Evolutionary conservation across 1,140 invertebrate species (phyloP).

Genomic region (Tetranychus urticae): DNA sequence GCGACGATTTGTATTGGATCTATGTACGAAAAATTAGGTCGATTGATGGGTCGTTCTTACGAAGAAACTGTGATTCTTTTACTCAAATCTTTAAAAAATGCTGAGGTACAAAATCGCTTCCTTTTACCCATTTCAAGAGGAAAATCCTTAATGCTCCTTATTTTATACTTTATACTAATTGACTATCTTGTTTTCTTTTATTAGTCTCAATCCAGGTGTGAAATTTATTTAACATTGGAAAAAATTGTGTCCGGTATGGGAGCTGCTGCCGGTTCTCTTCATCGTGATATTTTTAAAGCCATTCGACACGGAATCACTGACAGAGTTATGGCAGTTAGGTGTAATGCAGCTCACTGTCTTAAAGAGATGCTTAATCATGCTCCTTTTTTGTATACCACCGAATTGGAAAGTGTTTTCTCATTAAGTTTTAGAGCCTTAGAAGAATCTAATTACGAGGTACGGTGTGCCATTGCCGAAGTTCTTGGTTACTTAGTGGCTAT

Average conservation of each 20-base stretch:
- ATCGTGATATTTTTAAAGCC: constrained; percentile 79
- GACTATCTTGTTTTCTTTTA: neutral
- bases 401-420: constrained; percentile 65
- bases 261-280: constrained; percentile 52
- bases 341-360: constrained; percentile 65
- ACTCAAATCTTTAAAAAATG: constrained; percentile 68
- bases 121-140: neutral
- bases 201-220: constrained; percentile 67
- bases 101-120: constrained; percentile 32
- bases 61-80: constrained; percentile 88
- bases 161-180: neutral
- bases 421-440: constrained; percentile 75
- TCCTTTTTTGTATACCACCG: constrained; percentile 60
- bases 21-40: constrained; percentile 90
- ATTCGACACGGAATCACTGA: constrained; percentile 60
- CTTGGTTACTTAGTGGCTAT: constrained; percentile 52
- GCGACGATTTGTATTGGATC: constrained; percentile 85
- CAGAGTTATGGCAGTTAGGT: constrained; percentile 65
- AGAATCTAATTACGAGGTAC: constrained; percentile 78
- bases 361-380: constrained; percentile 67
- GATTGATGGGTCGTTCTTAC: constrained; percentile 95
- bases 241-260: constrained; percentile 76
- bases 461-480: constrained; percentile 70
- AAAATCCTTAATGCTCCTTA: neutral
- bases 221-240: constrained; percentile 87